Evolutionary conservation across 2,888 invertebrate genomes (phyloP).

Genomic region (Pachycephus smyrnensis): DNA sequence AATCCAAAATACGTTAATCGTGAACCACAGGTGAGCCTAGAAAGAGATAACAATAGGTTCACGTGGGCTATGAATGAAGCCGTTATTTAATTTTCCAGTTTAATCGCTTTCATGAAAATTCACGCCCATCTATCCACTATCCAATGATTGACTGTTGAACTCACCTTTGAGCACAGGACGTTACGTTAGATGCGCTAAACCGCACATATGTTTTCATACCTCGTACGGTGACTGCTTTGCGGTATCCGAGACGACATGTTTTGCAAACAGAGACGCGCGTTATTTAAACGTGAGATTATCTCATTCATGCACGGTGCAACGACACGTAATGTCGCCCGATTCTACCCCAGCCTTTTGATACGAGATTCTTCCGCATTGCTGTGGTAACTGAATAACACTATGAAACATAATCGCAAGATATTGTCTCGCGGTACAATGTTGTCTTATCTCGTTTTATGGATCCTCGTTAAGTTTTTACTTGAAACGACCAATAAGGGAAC

Average conservation of each 20-base stretch:
- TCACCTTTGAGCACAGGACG: neutral
- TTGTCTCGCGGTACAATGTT: neutral
- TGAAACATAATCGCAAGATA: neutral
- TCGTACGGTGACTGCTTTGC: neutral
- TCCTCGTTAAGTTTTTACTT: neutral
- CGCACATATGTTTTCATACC: neutral
- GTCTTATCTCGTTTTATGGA: neutral
- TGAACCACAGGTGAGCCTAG: too few relatives aligned
- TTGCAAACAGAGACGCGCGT: conserved; percentile 3
- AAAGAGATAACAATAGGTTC: too few relatives aligned
- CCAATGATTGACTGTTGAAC: neutral
- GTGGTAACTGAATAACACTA: neutral
- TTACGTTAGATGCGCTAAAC: neutral
- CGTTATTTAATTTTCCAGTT: too few relatives aligned
- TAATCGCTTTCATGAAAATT: too few relatives aligned
- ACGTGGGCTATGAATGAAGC: too few relatives aligned
- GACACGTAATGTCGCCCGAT: conserved; percentile 1
- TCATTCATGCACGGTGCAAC: conserved; percentile 5
- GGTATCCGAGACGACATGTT: neutral
- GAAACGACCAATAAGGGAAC: neutral
- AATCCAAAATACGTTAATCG: too few relatives aligned
- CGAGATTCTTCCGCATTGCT: neutral
- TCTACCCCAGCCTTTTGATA: neutral
- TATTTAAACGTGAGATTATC: conserved; percentile 1
- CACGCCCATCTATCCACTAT: neutral